Percentiles rank a stretch among this genome's conserved stretches.
Conservation (phyloP, 2,113 vertebrate species). For the Silurus glanis region DNA sequence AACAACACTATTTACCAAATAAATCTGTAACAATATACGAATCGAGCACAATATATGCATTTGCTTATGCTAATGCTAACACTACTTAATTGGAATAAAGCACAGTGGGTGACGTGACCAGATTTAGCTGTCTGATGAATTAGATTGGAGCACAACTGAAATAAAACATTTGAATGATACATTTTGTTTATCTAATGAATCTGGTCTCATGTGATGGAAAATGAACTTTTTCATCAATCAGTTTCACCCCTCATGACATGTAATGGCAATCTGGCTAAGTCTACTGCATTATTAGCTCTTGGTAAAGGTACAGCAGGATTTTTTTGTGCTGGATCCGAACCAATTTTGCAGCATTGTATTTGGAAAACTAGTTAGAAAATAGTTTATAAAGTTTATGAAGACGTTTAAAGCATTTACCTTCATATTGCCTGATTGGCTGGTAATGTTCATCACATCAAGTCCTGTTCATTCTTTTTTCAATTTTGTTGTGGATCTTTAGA, state of each 20-base stretch:
- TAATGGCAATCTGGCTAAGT: background rate
- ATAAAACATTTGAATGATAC: background rate
- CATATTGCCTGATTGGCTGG: no score
- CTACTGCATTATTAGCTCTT: background rate
- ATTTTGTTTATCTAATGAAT: background rate
- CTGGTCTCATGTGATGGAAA: background rate
- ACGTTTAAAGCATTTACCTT: no score
- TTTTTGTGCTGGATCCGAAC: background rate
- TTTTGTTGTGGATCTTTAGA: no score
- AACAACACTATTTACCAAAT: slow-evolving; percentile 7
- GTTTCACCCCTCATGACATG: background rate
- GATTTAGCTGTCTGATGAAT: background rate
- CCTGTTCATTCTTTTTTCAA: no score
- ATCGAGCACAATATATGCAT: background rate
- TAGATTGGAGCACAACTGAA: background rate
- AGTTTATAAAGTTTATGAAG: no score
- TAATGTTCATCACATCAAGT: no score
- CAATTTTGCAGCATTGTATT: background rate
- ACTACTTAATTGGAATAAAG: background rate
- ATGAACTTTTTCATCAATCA: background rate
- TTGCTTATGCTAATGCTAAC: background rate
- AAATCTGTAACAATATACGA: background rate
- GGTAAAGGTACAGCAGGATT: background rate
- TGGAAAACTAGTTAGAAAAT: no score
- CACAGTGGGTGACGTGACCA: background rate